Evolutionary conservation across 2,888 invertebrate genomes (phyloP), one percentile per base, ranked within the genome.

Genomic region (Gymnocheta viridis): DNA sequence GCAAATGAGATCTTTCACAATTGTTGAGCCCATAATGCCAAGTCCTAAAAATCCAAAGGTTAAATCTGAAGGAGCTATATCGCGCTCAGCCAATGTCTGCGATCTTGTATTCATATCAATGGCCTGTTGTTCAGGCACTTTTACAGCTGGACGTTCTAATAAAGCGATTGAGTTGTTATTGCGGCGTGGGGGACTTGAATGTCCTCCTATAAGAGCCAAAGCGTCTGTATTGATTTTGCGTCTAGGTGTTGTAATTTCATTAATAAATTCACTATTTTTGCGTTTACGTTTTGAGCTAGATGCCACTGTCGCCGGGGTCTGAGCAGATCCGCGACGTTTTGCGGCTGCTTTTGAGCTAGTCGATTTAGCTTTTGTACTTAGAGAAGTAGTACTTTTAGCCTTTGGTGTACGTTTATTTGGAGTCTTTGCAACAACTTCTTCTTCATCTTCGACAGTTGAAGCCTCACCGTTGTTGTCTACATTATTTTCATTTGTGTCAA

Each of bases 11-110:
- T 98, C 98, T 93, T 98, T 98, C 19, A 98, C 98, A 90, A 99
- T 96, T 29, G 98, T 98, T 82, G 96, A 95, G 66, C 98, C 98
- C 96, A 99, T 98, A 90, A 97, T 97, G 77, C 98, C 98, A 38
- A 99, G 94, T 0, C 99, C 99, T 32, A 99, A 94, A 92, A 99
- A 98, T 32, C 99, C 99, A 91, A 99, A 98, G 89, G 95, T 96
- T 92, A 96, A 94, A 86, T 94, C 94, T 24, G 98, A 97, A 0
- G 98, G 96, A 83, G 94, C 94, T 86, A 98, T 97, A 87, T 97
- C 95, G 92, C 97, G 97, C 89, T 95, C 96, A 88, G 95, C 95
- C 14, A 97, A 92, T 0, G 95, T 95, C 87, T 96, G 95, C 0
- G 96, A 95, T 1, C 96, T 94, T 70, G 94, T 95, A 91, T 94